phyloP scores from a whole-genome alignment of 2,113 vertebrate species.

The Perca schrenkii region DNA sequence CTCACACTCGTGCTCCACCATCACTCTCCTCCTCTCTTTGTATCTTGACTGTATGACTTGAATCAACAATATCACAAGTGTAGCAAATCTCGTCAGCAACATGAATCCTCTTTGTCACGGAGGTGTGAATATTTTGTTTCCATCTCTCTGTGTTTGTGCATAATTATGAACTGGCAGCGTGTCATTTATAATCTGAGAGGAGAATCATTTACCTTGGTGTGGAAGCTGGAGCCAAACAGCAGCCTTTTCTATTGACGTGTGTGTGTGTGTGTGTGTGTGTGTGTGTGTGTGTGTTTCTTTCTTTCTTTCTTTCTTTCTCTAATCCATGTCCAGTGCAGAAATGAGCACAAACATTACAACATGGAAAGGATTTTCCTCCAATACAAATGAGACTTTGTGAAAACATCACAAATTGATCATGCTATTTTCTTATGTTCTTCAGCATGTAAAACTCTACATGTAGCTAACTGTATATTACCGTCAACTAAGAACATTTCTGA shows the following conservation, averaged over 20 bases:
- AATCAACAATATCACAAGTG: conserved; percentile 59
- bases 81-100: conserved; percentile 31
- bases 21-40: neutral
- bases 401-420: neutral
- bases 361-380: neutral
- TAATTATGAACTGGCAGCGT: conserved; percentile 50
- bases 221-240: conserved; percentile 36
- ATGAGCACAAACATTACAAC: neutral
- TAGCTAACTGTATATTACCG: neutral
- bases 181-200: conserved; percentile 51
- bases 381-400: too few relatives aligned
- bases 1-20: neutral
- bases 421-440: neutral
- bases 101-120: conserved; percentile 40
- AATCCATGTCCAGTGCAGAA: neutral
- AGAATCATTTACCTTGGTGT: conserved; percentile 53
- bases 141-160: conserved; percentile 41
- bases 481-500: neutral
- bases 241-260: conserved; percentile 11
- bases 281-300: neutral
- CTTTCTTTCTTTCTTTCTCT: neutral
- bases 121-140: conserved; percentile 40
- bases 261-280: too few relatives aligned
- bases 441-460: neutral
- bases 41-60: conserved; percentile 41